Conservation (phyloP, 53 echinoderm and acorn worm genomes). For the Echinarachnius parma region DNA sequence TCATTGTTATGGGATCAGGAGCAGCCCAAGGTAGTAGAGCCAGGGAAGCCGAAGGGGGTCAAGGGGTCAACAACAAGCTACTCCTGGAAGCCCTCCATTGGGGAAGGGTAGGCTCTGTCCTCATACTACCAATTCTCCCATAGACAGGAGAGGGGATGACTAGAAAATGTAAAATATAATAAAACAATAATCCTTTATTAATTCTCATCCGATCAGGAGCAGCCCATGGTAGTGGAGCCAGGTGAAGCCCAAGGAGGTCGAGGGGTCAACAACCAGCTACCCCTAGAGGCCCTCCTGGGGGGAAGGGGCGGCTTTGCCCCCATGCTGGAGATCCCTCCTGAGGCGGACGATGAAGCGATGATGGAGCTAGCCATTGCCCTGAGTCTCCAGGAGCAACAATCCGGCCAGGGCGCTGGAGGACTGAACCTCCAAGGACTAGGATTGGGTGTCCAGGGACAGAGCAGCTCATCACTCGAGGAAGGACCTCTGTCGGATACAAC, state of each 20-base stretch:
- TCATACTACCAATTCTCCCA: no score
- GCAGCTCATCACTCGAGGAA: slow-evolving; percentile 87
- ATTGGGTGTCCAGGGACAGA: slow-evolving; percentile 72
- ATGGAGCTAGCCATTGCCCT: slow-evolving; percentile 94
- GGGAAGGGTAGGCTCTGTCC: slow-evolving; percentile 74
- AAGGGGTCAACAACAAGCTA: slow-evolving; percentile 59
- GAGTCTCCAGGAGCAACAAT: slow-evolving; percentile 78
- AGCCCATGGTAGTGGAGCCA: slow-evolving; percentile 89
- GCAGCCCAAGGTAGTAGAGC: no score
- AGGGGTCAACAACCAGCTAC: slow-evolving; percentile 61
- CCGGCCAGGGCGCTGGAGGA: slow-evolving; percentile 56
- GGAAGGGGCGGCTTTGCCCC: slow-evolving; percentile 83
- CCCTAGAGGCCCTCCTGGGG: slow-evolving; percentile 85
- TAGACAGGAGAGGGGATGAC: no score
- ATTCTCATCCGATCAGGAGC: slow-evolving; percentile 51
- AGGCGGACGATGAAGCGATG: slow-evolving; percentile 96
- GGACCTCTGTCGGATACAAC: slow-evolving; percentile 95
- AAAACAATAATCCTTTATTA: no score
- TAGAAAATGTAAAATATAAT: no score
- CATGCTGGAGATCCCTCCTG: slow-evolving; percentile 97
- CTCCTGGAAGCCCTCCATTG: slow-evolving; percentile 84
- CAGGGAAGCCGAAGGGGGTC: no score
- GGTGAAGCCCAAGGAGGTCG: slow-evolving; percentile 48
- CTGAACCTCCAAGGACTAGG: slow-evolving; percentile 59
- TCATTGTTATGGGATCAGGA: no score